These are phyloP conservation scores for Unio delphinus DNA, from an alignment of 2,888 invertebrate species.

Conservation along the genomic window DNA sequence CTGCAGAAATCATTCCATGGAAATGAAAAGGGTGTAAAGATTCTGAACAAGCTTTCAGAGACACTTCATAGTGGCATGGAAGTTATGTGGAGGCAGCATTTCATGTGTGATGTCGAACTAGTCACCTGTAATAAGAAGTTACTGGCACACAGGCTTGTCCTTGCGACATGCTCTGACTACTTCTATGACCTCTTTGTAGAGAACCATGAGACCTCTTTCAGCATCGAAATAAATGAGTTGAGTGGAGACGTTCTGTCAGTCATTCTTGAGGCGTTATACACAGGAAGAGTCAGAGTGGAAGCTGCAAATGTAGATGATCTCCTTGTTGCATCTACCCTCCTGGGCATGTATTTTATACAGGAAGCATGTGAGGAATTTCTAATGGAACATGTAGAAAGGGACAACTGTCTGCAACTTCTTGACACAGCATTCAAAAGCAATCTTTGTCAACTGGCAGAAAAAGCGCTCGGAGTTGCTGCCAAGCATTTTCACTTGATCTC, in stretches of 20 bases:
- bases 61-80: slow-evolving; percentile 48
- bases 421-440: slow-evolving; percentile 40
- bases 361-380: slow-evolving; percentile 53
- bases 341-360: slow-evolving; percentile 46
- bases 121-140: slow-evolving; percentile 30
- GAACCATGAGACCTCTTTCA: slow-evolving; percentile 6
- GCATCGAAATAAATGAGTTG: slow-evolving; percentile 38
- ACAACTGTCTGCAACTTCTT: slow-evolving; percentile 50
- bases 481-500: slow-evolving; percentile 42
- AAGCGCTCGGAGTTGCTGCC: slow-evolving; percentile 40
- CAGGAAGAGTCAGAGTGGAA: slow-evolving; percentile 45
- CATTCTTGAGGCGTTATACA: slow-evolving; percentile 54
- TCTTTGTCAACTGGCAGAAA: slow-evolving; percentile 32
- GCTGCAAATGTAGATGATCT: slow-evolving; percentile 45
- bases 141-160: slow-evolving; percentile 45
- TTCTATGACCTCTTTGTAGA: slow-evolving; percentile 49
- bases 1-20: slow-evolving; percentile 29
- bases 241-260: slow-evolving; percentile 28
- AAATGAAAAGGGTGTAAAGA: slow-evolving; percentile 28
- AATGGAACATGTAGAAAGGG: slow-evolving; percentile 29
- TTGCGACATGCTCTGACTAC: slow-evolving; percentile 53
- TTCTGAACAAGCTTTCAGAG: slow-evolving; percentile 26
- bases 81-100: slow-evolving; percentile 53
- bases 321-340: slow-evolving; percentile 33
- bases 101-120: slow-evolving; percentile 50